Evolutionary conservation across 2,888 invertebrate species (phyloP).

Genomic region (Acleris emargana): DNA sequence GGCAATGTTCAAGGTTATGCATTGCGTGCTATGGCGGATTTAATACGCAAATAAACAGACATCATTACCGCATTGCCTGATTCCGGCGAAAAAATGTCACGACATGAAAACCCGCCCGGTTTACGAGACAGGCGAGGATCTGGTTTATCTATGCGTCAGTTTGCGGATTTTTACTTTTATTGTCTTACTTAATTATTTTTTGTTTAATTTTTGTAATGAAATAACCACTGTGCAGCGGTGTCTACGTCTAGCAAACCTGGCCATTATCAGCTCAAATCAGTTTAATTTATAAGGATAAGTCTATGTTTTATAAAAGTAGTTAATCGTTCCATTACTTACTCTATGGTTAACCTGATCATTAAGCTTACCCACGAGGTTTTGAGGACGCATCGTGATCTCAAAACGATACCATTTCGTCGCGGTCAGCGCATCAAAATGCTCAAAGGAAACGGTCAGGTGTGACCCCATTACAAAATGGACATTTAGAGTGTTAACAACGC

Average conservation of each 20-base stretch:
- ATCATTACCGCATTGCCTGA: constrained; percentile 47
- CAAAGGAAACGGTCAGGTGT: constrained; percentile 30
- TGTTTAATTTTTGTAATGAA: too few relatives aligned
- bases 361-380: constrained; percentile 1
- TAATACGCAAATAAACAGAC: constrained; percentile 49
- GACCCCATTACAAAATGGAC: constrained; percentile 25
- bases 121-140: constrained; percentile 31
- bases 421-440: constrained; percentile 26
- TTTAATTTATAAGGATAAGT: too few relatives aligned
- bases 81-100: constrained; percentile 52
- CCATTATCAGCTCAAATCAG: too few relatives aligned
- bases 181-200: not conserved
- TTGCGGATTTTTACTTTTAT: constrained; percentile 10
- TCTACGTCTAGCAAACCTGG: too few relatives aligned
- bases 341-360: not conserved
- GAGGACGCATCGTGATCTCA: constrained; percentile 8
- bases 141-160: not conserved
- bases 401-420: constrained; percentile 18
- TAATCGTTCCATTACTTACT: not conserved
- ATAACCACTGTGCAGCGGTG: too few relatives aligned
- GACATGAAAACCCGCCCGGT: constrained; percentile 50
- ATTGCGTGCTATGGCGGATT: constrained; percentile 60
- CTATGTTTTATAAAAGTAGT: not conserved
- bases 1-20: constrained; percentile 45
- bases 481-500: constrained; percentile 19